These are phyloP conservation scores for Apodemus agrarius DNA, from an alignment of 2,797 vertebrate species.

Conservation along the genomic window DNA sequence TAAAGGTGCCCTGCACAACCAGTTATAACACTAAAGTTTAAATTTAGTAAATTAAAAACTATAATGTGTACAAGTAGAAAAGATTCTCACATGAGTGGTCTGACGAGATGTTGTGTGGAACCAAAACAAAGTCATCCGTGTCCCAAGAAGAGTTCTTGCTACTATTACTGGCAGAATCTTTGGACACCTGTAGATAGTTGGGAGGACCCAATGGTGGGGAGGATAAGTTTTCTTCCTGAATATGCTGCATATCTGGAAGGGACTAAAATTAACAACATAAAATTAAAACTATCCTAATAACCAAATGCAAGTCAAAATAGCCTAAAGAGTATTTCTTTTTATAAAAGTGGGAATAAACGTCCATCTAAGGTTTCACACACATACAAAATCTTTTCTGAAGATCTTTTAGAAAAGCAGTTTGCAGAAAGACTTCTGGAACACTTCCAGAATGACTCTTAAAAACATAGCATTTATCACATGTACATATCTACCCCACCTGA, in stretches of 20 bases:
- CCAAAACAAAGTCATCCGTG: conserved; percentile 98
- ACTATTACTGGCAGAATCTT: conserved; percentile 97
- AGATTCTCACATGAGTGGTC: conserved; percentile 95
- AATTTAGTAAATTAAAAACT: conserved; percentile 68
- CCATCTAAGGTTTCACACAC: conserved; percentile 1
- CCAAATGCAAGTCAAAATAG: conserved; percentile 69
- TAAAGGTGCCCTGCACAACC: conserved; percentile 45
- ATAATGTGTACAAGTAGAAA: conserved; percentile 72
- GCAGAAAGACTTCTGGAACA: not conserved
- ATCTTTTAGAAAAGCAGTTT: conserved; percentile 54
- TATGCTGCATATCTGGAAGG: conserved; percentile 97
- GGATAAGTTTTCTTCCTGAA: conserved; percentile 94
- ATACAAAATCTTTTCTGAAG: not conserved
- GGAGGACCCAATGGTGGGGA: conserved; percentile 96
- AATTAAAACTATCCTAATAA: conserved; percentile 75
- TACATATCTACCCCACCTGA: not conserved
- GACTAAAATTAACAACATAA: conserved; percentile 89
- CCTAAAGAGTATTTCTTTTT: conserved; percentile 22
- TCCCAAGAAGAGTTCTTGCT: conserved; percentile 98
- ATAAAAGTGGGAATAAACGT: conserved; percentile 52
- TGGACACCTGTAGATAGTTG: conserved; percentile 97
- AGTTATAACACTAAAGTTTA: conserved; percentile 12
- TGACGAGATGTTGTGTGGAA: conserved; percentile 95
- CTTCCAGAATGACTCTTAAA: conserved; percentile 26
- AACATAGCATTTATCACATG: not conserved